Percentiles rank a stretch among this genome's conserved stretches.
phyloP scores from a whole-genome alignment of 2,797 vertebrate genomes.

The Pipistrellus pygmaeus region DNA sequence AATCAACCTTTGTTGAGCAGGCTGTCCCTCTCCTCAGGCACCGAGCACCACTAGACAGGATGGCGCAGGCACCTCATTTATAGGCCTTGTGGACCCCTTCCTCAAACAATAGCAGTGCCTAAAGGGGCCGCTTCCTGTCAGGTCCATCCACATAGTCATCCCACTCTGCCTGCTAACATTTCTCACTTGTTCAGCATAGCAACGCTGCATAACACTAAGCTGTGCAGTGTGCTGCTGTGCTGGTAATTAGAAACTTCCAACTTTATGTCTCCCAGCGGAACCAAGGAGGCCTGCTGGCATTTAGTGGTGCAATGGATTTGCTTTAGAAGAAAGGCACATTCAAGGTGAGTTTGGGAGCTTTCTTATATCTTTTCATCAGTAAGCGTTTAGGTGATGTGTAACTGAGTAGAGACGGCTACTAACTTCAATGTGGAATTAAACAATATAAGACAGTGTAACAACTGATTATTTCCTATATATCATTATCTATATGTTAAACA shows the following conservation, averaged over 20 bases:
- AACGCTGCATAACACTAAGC: conserved; percentile 15
- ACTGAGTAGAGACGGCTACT: not conserved
- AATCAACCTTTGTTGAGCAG: not conserved
- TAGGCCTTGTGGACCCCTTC: not conserved
- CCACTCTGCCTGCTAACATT: not conserved
- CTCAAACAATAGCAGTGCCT: not conserved
- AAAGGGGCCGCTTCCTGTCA: not conserved
- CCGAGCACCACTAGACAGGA: no score
- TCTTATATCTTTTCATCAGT: not conserved
- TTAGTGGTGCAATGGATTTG: not conserved
- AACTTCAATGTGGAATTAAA: not conserved
- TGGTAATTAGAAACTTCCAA: conserved; percentile 41
- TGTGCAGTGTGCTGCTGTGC: not conserved
- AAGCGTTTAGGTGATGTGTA: not conserved
- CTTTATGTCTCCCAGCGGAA: conserved; percentile 11
- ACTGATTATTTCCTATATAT: not conserved
- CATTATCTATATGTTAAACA: not conserved
- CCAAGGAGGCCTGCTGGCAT: not conserved
- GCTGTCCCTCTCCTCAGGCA: not conserved
- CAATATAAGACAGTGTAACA: not conserved
- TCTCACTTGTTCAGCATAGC: not conserved
- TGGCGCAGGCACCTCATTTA: not conserved
- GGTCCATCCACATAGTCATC: not conserved
- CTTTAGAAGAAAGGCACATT: not conserved
- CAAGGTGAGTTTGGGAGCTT: not conserved